Conservation (phyloP, 2,888 invertebrate genomes). For the Phorcus lineatus region DNA sequence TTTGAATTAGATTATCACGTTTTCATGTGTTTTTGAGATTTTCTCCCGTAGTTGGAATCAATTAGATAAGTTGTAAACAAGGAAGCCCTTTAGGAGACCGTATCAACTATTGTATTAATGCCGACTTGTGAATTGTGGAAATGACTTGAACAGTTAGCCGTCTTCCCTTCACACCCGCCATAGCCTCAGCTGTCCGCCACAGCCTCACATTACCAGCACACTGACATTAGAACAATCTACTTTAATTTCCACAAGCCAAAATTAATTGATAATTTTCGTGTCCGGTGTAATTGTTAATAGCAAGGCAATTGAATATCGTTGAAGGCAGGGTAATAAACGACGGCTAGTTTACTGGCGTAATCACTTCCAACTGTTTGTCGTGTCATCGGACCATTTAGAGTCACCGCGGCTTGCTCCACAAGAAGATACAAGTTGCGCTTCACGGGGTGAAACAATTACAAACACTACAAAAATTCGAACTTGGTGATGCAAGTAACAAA, state of each 20-base stretch:
- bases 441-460: not conserved
- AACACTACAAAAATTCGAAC: not conserved
- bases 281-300: not conserved
- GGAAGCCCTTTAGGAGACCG: not conserved
- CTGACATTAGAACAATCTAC: constrained; percentile 10
- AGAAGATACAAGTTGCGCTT: not conserved
- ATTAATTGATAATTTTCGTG: constrained; percentile 15
- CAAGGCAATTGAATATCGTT: constrained; percentile 7
- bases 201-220: not conserved
- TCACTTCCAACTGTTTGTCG: not conserved
- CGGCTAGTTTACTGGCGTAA: constrained; percentile 1
- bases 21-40: too few species aligned
- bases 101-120: not conserved
- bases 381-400: not conserved
- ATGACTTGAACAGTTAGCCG: not conserved
- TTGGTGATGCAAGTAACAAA: not conserved
- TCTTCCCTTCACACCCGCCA: not conserved
- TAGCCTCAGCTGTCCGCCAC: not conserved
- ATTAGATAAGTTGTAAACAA: not conserved
- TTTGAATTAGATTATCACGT: too few species aligned
- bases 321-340: not conserved
- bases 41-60: not conserved
- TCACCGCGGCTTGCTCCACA: not conserved
- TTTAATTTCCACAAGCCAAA: constrained; percentile 10
- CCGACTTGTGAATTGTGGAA: constrained; percentile 1